Evolutionary conservation across 2,888 invertebrate species (phyloP).

Genomic region (Amiota mariae): DNA sequence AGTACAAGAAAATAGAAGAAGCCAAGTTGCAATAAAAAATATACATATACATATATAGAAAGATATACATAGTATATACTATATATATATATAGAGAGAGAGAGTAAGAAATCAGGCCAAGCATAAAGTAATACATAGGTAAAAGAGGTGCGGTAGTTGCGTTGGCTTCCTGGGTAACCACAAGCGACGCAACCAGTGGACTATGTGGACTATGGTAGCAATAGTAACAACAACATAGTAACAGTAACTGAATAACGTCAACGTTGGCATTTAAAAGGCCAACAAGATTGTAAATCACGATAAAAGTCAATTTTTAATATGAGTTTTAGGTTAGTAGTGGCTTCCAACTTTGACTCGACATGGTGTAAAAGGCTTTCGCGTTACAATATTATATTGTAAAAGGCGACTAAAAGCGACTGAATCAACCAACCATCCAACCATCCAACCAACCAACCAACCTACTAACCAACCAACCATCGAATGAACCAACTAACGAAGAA

Average conservation of each 20-base stretch:
- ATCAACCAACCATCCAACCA: conserved; percentile 24
- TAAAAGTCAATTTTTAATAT: conserved; percentile 70
- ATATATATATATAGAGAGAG: conserved; percentile 17
- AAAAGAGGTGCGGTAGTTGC: not conserved
- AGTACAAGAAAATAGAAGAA: too few species aligned
- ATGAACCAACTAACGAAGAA: conserved; percentile 25
- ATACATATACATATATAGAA: too few species aligned
- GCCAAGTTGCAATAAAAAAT: too few species aligned
- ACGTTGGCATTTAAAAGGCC: conserved; percentile 50
- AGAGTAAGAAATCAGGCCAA: conserved; percentile 19
- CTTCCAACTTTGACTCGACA: not conserved
- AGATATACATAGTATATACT: too few species aligned
- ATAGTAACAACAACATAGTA: not conserved
- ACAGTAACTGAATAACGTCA: not conserved
- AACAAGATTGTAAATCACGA: conserved; percentile 68
- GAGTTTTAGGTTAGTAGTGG: conserved; percentile 58
- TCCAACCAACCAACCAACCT: not conserved
- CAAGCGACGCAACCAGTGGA: conserved; percentile 12
- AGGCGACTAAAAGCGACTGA: not conserved
- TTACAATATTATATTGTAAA: not conserved
- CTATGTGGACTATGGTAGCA: not conserved
- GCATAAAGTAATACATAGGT: not conserved
- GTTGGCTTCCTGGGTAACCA: conserved; percentile 1
- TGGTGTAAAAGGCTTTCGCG: too few species aligned
- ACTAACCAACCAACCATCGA: not conserved